Evolutionary conservation across 2,888 invertebrate genomes (phyloP), one percentile per base, ranked within the genome.

Genomic region (Phrixothrix hirtus): DNA sequence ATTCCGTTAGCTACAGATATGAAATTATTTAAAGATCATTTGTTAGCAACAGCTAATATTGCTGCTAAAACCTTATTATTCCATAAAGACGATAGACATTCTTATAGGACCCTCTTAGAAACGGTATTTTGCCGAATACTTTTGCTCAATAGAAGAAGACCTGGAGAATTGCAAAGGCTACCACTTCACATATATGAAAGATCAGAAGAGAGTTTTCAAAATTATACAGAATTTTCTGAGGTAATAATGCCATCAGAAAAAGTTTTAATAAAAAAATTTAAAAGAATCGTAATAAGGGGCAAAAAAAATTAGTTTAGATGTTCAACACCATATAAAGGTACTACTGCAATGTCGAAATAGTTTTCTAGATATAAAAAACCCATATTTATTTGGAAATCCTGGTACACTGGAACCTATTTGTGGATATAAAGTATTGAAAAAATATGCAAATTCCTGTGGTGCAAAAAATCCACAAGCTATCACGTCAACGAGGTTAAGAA

Each of bases 1-100:
- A 26, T 57, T 15, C 57, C 59, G 7, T 25, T 52, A 12, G 47
- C 57, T 1, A 48, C 39, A 3, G 59, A 59, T 26, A 12, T 59
- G 6, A 57, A 59, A 42, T 2, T 42, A 16, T 27, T 57, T 5
- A 59, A 45, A 37, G 39, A 57, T 7, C 52, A 55, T 49, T 29
- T 57, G 12, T 34, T 25, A n/a, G n/a, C n/a, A n/a, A n/a, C n/a
- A n/a, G n/a, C n/a, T n/a, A n/a, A n/a, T n/a, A n/a, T n/a, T n/a
- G n/a, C n/a, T n/a, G n/a, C n/a, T n/a, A n/a, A n/a, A n/a, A n/a
- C n/a, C n/a, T n/a, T n/a, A n/a, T n/a, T n/a, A n/a, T n/a, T n/a
- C n/a, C n/a, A n/a, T n/a, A n/a, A n/a, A n/a, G n/a, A n/a, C n/a
- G n/a, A n/a, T n/a, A n/a, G n/a, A n/a, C n/a, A n/a, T n/a, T n/a